Evolutionary conservation across 2,888 invertebrate genomes (phyloP).

Genomic region (Sinelater perroti): DNA sequence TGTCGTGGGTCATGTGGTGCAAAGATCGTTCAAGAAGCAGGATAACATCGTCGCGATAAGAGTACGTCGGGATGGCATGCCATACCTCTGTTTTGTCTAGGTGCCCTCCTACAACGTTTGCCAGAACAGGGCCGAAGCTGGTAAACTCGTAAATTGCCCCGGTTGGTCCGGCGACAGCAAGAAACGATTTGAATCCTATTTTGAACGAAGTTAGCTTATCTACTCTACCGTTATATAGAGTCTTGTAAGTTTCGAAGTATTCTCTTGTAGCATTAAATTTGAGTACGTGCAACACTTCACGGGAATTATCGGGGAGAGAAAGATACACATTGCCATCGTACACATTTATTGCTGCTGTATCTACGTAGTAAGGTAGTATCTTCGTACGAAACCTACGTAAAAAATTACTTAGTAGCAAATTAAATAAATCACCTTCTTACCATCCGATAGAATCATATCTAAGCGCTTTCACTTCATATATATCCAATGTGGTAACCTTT

Average conservation of each 20-base stretch:
- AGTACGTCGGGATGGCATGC: conserved; percentile 56
- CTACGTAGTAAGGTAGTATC: too few species aligned
- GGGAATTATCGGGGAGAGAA: conserved; percentile 51
- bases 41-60: conserved; percentile 60
- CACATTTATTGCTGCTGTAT: conserved; percentile 49
- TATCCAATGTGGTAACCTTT: too few species aligned
- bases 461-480: too few species aligned
- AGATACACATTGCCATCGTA: conserved; percentile 48
- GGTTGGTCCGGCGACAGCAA: conserved; percentile 55
- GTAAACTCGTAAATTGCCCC: conserved; percentile 54
- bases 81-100: conserved; percentile 53
- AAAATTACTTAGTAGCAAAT: too few species aligned
- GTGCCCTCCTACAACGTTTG: conserved; percentile 48
- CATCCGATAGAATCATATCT: too few species aligned
- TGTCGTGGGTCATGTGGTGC: conserved; percentile 50
- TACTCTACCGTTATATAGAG: conserved; percentile 48
- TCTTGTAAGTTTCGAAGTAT: conserved; percentile 48
- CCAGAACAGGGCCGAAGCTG: conserved; percentile 44
- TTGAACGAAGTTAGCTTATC: conserved; percentile 53
- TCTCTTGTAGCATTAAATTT: conserved; percentile 45
- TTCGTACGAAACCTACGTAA: too few species aligned
- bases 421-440: too few species aligned
- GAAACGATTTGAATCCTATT: conserved; percentile 54
- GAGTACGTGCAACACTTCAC: conserved; percentile 46
- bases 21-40: conserved; percentile 57